Conservation (phyloP, 2,113 vertebrate genomes). For the Leptobrachium leishanense region DNA sequence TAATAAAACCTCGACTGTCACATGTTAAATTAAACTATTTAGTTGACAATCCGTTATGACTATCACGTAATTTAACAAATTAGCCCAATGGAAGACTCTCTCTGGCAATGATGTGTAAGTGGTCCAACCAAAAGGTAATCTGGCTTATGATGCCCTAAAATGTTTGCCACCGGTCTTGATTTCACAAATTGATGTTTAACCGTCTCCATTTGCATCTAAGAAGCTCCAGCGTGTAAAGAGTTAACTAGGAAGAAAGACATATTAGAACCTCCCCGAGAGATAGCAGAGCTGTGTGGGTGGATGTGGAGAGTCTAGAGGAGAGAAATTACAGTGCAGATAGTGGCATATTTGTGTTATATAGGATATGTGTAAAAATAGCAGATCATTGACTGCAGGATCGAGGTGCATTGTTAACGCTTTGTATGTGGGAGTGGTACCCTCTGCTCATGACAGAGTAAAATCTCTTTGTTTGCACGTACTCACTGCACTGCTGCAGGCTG, state of each 20-base stretch:
- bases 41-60: too few relatives aligned
- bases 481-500: constrained; percentile 26
- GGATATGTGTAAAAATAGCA: not conserved
- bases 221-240: not conserved
- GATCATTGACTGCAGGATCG: not conserved
- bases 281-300: not conserved
- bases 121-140: too few relatives aligned
- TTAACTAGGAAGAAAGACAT: not conserved
- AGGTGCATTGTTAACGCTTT: constrained; percentile 1
- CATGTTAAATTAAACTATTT: too few relatives aligned
- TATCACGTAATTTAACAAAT: too few relatives aligned
- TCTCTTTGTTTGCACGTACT: constrained; percentile 25
- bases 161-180: too few relatives aligned
- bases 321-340: not conserved
- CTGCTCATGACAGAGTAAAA: constrained; percentile 16
- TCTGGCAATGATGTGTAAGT: too few relatives aligned
- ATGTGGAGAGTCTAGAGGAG: not conserved
- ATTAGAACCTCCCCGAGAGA: not conserved
- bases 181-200: too few relatives aligned
- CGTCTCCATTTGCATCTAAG: too few relatives aligned
- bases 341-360: not conserved
- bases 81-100: too few relatives aligned
- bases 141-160: too few relatives aligned
- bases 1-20: too few relatives aligned
- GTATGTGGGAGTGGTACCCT: constrained; percentile 25